Evolutionary conservation across 2,888 invertebrate genomes (phyloP), one percentile per base, ranked within the genome.

Genomic region (Calameuta pallipes): DNA sequence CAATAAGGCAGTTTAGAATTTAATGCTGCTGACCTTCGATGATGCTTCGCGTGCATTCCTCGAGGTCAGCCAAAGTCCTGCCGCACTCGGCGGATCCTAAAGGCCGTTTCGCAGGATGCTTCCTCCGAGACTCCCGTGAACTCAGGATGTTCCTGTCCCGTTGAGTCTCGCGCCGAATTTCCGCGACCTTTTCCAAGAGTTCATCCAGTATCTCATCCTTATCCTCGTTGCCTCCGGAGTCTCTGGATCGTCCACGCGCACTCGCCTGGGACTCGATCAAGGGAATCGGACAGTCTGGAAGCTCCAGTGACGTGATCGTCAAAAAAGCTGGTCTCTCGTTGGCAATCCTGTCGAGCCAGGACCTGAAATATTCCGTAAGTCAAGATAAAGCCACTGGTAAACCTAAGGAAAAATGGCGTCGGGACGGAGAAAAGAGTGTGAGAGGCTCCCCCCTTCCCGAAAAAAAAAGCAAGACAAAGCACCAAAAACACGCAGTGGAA

Each of bases 251-350:
- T 68, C 81, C 83, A 15, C 89, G 87, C 31, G 85, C 85, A 73
- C 85, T 88, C 13, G 87, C 85, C 78, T 88, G 89, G 0, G 87
- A 90, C 31, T 90, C 89, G 80, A 90, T 88, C 82, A 90, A 78
- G 13, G 90, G 90, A 69, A 90, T 85, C 73, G 90, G 86, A 69
- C 87, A 89, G 71, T 90, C 89, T 36, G 90, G 90, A 70, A 90
- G 85, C 78, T 90, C 87, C 76, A 90, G 78, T 3, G 90, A 90
- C 70, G 89, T 89, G 79, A 90, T 89, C 78, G 90, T 90, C 76
- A 90, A 82, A 79, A 89, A 87, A 9, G 90, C 87, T 12, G 87
- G 89, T 11, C 84, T 85, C 75, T 90, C 90, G 31, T 86, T 88
- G 73, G 87, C 86, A 30, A 88, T 82, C 41, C 84, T 83, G 73